These are phyloP conservation scores for Arizona elegans DNA, from an alignment of 2,113 vertebrate genomes.

Conservation along the genomic window DNA sequence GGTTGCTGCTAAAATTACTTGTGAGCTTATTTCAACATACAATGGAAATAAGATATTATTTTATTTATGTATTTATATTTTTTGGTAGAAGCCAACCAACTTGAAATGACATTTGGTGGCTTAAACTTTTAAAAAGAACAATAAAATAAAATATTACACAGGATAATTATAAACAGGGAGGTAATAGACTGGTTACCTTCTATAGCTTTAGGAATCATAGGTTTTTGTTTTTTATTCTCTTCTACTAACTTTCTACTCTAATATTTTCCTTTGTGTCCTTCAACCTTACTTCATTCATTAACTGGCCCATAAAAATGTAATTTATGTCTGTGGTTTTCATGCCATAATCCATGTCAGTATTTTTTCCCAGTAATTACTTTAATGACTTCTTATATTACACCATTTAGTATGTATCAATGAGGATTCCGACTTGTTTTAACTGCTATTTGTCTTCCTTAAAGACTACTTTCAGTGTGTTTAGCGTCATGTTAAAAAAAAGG, in stretches of 20 bases:
- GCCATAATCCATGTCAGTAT: slow-evolving; percentile 33
- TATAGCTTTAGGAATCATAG: not conserved
- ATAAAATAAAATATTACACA: not conserved
- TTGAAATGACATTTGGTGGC: not conserved
- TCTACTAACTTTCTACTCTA: not conserved
- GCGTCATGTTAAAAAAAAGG: slow-evolving; percentile 76
- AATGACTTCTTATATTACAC: slow-evolving; percentile 60
- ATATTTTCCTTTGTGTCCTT: not conserved
- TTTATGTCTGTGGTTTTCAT: not conserved
- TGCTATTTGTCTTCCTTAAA: slow-evolving; percentile 72
- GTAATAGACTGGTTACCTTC: not conserved
- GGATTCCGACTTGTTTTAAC: slow-evolving; percentile 61
- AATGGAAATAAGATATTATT: not conserved
- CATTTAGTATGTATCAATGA: slow-evolving; percentile 66
- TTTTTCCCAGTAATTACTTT: slow-evolving; percentile 33
- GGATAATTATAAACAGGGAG: not conserved
- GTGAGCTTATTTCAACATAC: not conserved
- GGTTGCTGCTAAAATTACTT: not conserved
- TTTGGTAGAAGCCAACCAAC: not conserved
- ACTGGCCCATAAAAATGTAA: slow-evolving; percentile 14
- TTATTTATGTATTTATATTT: not conserved
- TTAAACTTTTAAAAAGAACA: not conserved
- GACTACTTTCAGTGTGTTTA: slow-evolving; percentile 74
- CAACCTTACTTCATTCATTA: slow-evolving; percentile 1
- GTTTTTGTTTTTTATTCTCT: not conserved